Evolutionary conservation across 2,888 invertebrate genomes (phyloP).

Genomic region (Caenorhabditis sp.): DNA sequence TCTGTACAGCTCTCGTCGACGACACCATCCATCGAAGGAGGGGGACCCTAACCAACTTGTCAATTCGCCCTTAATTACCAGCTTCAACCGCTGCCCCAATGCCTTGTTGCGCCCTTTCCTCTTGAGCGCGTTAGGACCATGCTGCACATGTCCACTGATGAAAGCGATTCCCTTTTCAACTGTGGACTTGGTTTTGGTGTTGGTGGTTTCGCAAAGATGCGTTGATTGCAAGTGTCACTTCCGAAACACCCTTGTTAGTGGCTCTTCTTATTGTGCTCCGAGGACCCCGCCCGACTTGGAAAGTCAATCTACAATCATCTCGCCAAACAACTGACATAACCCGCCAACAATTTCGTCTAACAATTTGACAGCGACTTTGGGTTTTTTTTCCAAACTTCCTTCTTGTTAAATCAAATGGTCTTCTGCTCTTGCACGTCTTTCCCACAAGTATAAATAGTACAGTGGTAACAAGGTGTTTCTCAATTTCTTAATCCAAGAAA

Average conservation of each 20-base stretch:
- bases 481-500: neutral
- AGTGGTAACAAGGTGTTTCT: too few species aligned
- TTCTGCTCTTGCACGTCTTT: neutral
- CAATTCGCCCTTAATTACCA: slow-evolving; percentile 62
- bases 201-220: slow-evolving; percentile 39
- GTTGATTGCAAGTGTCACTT: slow-evolving; percentile 69
- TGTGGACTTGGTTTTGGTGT: slow-evolving; percentile 6
- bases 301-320: slow-evolving; percentile 48
- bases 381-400: too few species aligned
- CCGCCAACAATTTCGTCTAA: neutral
- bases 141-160: slow-evolving; percentile 24
- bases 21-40: slow-evolving; percentile 41
- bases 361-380: slow-evolving; percentile 12
- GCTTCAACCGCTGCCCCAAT: slow-evolving; percentile 22
- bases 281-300: slow-evolving; percentile 26
- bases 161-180: slow-evolving; percentile 29
- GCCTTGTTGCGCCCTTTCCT: slow-evolving; percentile 37
- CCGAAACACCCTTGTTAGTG: slow-evolving; percentile 63
- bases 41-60: slow-evolving; percentile 48
- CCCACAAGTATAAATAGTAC: too few species aligned
- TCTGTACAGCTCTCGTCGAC: slow-evolving; percentile 52
- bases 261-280: slow-evolving; percentile 58
- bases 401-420: too few species aligned
- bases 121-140: slow-evolving; percentile 46
- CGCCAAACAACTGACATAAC: slow-evolving; percentile 33